Base-by-base conservation (phyloP, 2,888 invertebrate genomes). In the Amphipoea oculea region DNA sequence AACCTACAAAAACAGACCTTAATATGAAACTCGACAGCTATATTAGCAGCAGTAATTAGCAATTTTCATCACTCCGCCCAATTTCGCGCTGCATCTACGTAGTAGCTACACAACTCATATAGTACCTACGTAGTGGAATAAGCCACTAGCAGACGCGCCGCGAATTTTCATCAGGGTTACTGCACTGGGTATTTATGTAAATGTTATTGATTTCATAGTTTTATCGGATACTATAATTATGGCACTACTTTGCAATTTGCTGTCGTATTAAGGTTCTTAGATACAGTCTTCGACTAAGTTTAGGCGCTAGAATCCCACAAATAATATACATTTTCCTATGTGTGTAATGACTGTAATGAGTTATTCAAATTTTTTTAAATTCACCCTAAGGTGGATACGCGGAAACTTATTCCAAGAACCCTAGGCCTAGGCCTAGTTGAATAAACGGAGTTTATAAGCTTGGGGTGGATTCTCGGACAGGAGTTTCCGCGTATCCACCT, bases 41-140 rank as follows among this genome's bases (percentile, higher is more conserved):
- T 60, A 80, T 80, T 76, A 77, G 67, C 67, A 23, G 54, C 63
- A 42, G 40, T 79, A 80, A 83, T 85, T 85, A 86, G 77, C 81
- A 83, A 86, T 85, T 85, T 85, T 78, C 85, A 83, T 86, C 86
- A 77, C 73, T 77, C 66, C 63, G 40, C 74, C 73, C 75, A 83
- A 85, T 85, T 86, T 77, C 74, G 42, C 74, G 63, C 45, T 75
- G 77, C 80, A 85, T 85, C 68, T 77, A 83, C 70, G 17, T 75
- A 62, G 17, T 62, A 72, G n/a, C 23, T 57, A 71, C 68, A 73
- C 71, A 80, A 36, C 54, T 69, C 40, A 42, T 79, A 36, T 76
- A 68, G 51, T 67, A n/a, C n/a, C n/a, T n/a, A 69, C 48, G 73
- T 73, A 66, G 65, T 60, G 71, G 48, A 80, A 75, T 86, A 86